A percentile compares a stretch with the other conserved stretches of the same genome.
Evolutionary conservation across 2,797 vertebrate species (phyloP).

Genomic region (Sorex maritimensis): DNA sequence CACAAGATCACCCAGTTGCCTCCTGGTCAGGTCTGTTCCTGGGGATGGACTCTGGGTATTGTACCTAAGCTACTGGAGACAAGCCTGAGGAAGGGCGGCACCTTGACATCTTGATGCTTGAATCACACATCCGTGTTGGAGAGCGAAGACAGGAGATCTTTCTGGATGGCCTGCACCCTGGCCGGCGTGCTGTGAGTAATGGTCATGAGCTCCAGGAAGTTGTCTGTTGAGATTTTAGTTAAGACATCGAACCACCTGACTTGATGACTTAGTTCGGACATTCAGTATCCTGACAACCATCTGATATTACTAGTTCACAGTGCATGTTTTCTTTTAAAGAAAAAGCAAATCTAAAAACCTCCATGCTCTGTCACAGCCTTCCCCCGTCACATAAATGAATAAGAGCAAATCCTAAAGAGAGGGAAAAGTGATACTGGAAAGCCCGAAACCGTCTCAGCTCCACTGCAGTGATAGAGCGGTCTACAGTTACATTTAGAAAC

Average conservation of each 20-base stretch:
- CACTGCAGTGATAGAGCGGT: neutral
- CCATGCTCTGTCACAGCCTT: fast-evolving
- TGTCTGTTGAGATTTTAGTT: neutral
- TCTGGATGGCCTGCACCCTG: neutral
- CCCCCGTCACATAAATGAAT: neutral
- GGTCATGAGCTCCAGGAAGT: neutral
- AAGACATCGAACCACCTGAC: neutral
- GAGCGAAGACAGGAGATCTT: neutral
- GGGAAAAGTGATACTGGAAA: neutral
- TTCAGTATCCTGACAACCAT: neutral
- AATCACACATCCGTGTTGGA: neutral
- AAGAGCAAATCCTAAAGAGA: neutral
- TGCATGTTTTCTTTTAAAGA: neutral
- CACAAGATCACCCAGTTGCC: neutral
- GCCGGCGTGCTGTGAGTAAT: neutral
- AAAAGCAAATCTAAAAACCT: neutral
- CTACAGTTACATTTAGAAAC: neutral
- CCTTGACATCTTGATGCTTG: neutral
- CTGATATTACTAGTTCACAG: constrained; percentile 4
- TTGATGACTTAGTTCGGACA: constrained; percentile 16
- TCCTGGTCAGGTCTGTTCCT: neutral
- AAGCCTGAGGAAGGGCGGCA: neutral
- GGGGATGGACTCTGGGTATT: neutral
- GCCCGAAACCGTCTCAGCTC: neutral
- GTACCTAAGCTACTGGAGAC: neutral